A percentile compares a stretch with the other conserved stretches of the same genome.
These are phyloP conservation scores for Stegodyphus dumicola DNA, from an alignment of 1,140 invertebrate species.

Conservation along the genomic window DNA sequence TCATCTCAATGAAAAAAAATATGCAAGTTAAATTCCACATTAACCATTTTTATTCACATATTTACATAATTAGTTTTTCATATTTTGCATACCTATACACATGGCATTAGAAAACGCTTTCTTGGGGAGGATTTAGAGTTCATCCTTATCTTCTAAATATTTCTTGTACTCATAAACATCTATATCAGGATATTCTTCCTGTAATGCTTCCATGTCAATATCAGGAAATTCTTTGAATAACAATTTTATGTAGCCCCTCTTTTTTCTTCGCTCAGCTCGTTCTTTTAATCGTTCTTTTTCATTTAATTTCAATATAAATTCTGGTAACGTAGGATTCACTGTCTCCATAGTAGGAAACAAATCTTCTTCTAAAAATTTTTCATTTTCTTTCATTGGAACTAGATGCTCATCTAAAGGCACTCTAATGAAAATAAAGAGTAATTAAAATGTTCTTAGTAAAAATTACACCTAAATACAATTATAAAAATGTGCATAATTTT, in stretches of 20 bases:
- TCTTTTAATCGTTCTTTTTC: conserved; percentile 22
- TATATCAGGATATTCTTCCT: conserved; percentile 80
- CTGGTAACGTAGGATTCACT: conserved; percentile 54
- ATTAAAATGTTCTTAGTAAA: conserved; percentile 10
- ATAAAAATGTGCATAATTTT: neutral
- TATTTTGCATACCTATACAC: no score
- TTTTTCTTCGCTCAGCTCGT: neutral
- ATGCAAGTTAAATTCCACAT: no score
- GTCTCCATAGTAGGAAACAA: conserved; percentile 57
- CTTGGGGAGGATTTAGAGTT: neutral
- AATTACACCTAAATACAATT: neutral
- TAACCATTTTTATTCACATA: no score
- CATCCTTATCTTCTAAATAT: conserved; percentile 42
- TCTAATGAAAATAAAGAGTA: conserved; percentile 8
- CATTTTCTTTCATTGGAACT: conserved; percentile 62
- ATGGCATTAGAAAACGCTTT: no score
- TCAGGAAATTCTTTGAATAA: conserved; percentile 81
- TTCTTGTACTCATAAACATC: conserved; percentile 73
- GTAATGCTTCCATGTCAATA: conserved; percentile 78
- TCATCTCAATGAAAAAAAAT: no score
- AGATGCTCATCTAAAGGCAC: conserved; percentile 61
- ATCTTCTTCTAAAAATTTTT: conserved; percentile 58
- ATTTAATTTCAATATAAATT: conserved; percentile 61
- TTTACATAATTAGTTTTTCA: no score
- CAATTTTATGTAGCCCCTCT: conserved; percentile 72